Percentiles rank a stretch among this genome's conserved stretches.
phyloP scores from a whole-genome alignment of 2,113 vertebrate species.

The Emberiza fucata region DNA sequence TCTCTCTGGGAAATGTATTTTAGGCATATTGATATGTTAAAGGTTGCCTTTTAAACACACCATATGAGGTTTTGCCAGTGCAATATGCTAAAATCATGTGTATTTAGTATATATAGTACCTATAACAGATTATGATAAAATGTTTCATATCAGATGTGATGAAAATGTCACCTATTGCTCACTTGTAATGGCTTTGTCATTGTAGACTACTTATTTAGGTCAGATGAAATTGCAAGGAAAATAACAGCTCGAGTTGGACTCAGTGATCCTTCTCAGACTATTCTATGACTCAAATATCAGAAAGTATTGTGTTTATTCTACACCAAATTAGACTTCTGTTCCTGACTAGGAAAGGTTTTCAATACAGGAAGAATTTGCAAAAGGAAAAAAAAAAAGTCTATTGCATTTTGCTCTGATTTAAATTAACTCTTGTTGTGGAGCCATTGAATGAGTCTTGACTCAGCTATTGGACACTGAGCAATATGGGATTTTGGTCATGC shows the following conservation, averaged over 20 bases:
- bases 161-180: slow-evolving; percentile 35
- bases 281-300: not conserved
- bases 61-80: not conserved
- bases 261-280: not conserved
- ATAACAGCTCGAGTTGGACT: not conserved
- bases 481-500: not conserved
- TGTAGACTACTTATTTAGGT: slow-evolving; percentile 1
- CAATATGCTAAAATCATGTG: not conserved
- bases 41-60: slow-evolving; percentile 7
- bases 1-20: not conserved
- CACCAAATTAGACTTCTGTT: not conserved
- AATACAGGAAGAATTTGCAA: not conserved
- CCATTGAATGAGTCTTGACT: not conserved
- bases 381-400: not conserved
- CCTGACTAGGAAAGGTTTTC: not conserved
- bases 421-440: not conserved
- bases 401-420: not conserved
- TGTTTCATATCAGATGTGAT: not conserved
- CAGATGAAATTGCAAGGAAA: slow-evolving; percentile 12
- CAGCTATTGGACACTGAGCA: not conserved
- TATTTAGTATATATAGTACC: slow-evolving; percentile 7
- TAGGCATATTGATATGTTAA: not conserved
- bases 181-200: slow-evolving; percentile 40
- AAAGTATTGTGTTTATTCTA: not conserved
- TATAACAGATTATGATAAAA: slow-evolving; percentile 5